Evolutionary conservation across 2,113 vertebrate genomes (phyloP), one percentile per base, ranked within the genome.

Genomic region (Oenanthe oenanthe): DNA sequence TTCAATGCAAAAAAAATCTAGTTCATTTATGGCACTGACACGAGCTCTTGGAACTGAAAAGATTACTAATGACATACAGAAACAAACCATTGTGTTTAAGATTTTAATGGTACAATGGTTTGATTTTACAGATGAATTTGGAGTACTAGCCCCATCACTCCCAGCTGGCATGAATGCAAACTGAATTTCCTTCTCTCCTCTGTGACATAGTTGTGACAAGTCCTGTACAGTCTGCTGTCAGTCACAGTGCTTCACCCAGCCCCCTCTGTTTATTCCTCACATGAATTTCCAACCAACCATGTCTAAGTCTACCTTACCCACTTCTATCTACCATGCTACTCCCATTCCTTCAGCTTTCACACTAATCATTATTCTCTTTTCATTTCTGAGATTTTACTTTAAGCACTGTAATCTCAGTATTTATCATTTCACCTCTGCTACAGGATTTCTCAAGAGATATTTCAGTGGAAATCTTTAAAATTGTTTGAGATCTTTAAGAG

Each of bases 391-490:
- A 61, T 43, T 71, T 58, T 45, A 26, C 16, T 57, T 50, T 9
- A 88, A 77, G 34, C 14, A 34, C 32, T 53, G 43, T 14, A 48
- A 54, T 45, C 17, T 51, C 47, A 73, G 34, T n/a, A 88, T 12
- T 76, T 92, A 84, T 65, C 74, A 77, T 74, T 70, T 82, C 74
- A 79, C 47, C 32, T 68, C 78, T 66, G 38, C 14, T n/a, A 62
- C 12, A 73, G 7, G 10, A 80, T 48, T 89, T 85, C 54, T 74
- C 48, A 76, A 31, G 54, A 89, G 25, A 54, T 10, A 47, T 75
- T 83, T 40, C 76, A 71, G 36, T 38, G 29, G 56, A 80, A 88
- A 38, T 67, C 57, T 90, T 76, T 8, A 19, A 81, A 84, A 53
- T 7, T 10, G 28, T 58, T 61, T 62, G 34, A 76, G 9, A 87